Evolutionary conservation across 2,113 vertebrate genomes (phyloP).

Genomic region (Gila orcuttii): DNA sequence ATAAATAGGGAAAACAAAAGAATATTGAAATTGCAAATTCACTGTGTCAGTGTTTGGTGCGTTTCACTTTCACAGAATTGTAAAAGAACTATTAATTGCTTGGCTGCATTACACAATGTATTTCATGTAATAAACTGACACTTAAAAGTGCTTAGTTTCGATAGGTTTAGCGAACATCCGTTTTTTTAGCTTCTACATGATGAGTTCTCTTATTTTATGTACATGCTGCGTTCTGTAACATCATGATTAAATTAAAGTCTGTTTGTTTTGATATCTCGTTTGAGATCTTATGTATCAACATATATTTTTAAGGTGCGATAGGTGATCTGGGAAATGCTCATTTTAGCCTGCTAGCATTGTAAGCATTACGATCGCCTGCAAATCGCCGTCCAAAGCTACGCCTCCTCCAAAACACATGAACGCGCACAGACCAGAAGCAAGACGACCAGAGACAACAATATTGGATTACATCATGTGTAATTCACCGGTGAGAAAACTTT

Average conservation of each 20-base stretch:
- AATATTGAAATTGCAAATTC: not conserved
- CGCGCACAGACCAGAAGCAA: too few species aligned
- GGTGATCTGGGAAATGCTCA: too few species aligned
- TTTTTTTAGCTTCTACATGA: constrained; percentile 16
- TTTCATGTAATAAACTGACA: not conserved
- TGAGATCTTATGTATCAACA: not conserved
- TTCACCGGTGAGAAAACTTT: too few species aligned
- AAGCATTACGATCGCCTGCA: too few species aligned
- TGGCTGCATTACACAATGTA: not conserved
- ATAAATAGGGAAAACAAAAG: not conserved
- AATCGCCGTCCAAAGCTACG: too few species aligned
- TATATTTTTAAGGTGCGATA: too few species aligned
- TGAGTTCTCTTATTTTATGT: constrained; percentile 9
- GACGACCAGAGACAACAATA: too few species aligned
- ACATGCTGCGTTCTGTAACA: not conserved
- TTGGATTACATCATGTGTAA: too few species aligned
- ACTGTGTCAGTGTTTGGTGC: not conserved
- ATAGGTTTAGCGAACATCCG: not conserved
- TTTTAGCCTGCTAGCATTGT: too few species aligned
- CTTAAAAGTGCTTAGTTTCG: not conserved
- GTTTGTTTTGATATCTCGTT: constrained; percentile 22
- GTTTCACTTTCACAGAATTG: too few species aligned
- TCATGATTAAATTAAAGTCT: constrained; percentile 34
- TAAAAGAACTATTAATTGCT: not conserved
- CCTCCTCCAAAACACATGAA: too few species aligned